Conservation (phyloP, 2,113 vertebrate species). For the Tympanuchus pallidicinctus region DNA sequence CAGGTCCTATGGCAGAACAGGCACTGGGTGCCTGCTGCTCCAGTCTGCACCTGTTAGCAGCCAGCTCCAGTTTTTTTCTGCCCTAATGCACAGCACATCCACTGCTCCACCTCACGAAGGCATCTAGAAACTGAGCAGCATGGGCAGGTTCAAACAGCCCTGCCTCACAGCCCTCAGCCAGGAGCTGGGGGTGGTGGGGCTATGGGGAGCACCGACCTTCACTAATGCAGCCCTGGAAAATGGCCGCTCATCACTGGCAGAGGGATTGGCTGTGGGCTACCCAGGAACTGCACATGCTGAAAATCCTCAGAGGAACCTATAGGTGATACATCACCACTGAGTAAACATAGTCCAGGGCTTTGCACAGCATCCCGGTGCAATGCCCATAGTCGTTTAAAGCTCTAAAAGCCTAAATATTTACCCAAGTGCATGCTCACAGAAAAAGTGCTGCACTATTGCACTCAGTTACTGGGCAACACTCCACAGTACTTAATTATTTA, state of each 20-base stretch:
- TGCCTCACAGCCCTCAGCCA: rapidly evolving
- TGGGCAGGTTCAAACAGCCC: rapidly evolving
- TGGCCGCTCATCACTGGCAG: rapidly evolving
- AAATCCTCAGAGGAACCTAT: neutral
- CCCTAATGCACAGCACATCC: neutral
- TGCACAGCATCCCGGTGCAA: conserved; percentile 12
- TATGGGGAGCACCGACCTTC: neutral
- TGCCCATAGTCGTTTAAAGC: conserved; percentile 22
- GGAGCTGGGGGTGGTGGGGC: neutral
- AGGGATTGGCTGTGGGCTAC: neutral
- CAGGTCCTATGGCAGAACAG: rapidly evolving
- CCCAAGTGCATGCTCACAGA: conserved; percentile 40
- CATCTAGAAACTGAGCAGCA: neutral
- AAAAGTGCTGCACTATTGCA: conserved; percentile 30
- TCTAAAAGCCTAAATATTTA: conserved; percentile 73
- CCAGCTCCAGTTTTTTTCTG: too few relatives aligned
- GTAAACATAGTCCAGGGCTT: conserved; percentile 33
- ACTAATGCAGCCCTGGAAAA: neutral
- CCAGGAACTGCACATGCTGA: rapidly evolving
- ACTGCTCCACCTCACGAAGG: neutral
- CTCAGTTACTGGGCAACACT: conserved; percentile 54
- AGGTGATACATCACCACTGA: conserved; percentile 34
- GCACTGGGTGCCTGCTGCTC: rapidly evolving
- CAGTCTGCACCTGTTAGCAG: rapidly evolving
- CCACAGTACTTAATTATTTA: conserved; percentile 61